Base-by-base conservation (phyloP, 2,113 vertebrate genomes). In the Axis porcinus region DNA sequence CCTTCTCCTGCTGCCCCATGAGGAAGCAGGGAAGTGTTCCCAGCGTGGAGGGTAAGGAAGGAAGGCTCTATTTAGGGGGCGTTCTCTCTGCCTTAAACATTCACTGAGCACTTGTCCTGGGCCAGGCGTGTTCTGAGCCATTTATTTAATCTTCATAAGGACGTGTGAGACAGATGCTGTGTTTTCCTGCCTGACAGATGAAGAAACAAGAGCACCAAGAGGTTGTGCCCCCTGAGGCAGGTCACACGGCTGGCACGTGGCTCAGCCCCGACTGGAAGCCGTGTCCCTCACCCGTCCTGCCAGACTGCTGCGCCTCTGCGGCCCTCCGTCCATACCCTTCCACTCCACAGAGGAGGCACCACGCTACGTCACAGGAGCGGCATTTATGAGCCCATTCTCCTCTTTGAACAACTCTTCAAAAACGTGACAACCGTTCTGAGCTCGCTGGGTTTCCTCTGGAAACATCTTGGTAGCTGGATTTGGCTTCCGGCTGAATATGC, bases 11-110 rank as follows among this genome's bases (percentile, higher is more conserved):
- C 84, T 89, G 2, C 95, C 57, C 33, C 95, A 87, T 36, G 89
- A 97, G 87, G 89, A 96, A 15, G 19, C 81, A 50, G 64, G 92
- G n/a, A n/a, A n/a, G 97, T 97, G 17, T 30, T 60, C 36, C 43
- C 0, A 33, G 90, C 55, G 10, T 23, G 74, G 17, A 3, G 88
- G 88, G 78, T 74, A 27, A 60, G 90, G 52, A n/a, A 93, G 50
- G 67, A 36, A 93, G 19, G 4, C 45, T 70, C 55, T 83, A 6
- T 64, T 45, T n/a, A 10, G 0, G 30, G 52, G 19, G 23, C 28
- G 12, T 9, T 79, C 0, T 25, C 50, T 43, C 9, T 0, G 17
- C 70, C 58, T 64, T 82, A 30, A 81, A 86, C 62, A 23, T 28
- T 79, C 45, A 25, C 3, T 23, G 36, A 90, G 30, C 33, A 5